phyloP scores from a whole-genome alignment of 2,113 vertebrate species.

The Gymnobelideus leadbeateri region DNA sequence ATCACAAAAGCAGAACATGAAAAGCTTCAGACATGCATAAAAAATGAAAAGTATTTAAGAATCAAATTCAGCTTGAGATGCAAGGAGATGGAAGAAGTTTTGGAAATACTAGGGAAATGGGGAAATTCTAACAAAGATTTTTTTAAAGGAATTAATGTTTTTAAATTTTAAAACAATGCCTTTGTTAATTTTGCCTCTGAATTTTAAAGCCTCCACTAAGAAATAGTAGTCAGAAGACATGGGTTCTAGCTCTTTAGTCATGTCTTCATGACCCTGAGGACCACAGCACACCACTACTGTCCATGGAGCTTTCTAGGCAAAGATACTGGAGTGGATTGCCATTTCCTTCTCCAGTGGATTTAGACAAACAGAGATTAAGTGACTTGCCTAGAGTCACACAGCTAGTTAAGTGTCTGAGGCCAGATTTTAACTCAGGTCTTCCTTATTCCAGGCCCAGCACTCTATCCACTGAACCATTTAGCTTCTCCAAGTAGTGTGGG shows the following conservation, averaged over 20 bases:
- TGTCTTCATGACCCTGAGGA: too few relatives aligned
- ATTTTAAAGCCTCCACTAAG: not conserved
- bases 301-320: too few relatives aligned
- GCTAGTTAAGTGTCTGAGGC: too few relatives aligned
- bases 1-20: not conserved
- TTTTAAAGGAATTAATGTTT: not conserved
- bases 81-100: not conserved
- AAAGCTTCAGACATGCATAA: not conserved
- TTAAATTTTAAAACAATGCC: not conserved
- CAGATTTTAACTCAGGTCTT: too few relatives aligned
- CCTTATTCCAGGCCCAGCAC: too few relatives aligned
- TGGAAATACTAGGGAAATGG: not conserved
- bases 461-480: too few relatives aligned
- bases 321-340: too few relatives aligned
- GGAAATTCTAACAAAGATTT: not conserved
- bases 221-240: not conserved
- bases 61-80: not conserved
- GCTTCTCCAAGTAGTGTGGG: not conserved
- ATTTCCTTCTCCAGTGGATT: too few relatives aligned
- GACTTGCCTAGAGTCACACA: too few relatives aligned
- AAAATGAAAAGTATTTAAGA: not conserved
- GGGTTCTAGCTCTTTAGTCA: too few relatives aligned
- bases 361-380: too few relatives aligned
- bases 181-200: not conserved
- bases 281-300: too few relatives aligned